Evolutionary conservation across 2,113 vertebrate species (phyloP).

Genomic region (Pseudorectes ferrugineus): DNA sequence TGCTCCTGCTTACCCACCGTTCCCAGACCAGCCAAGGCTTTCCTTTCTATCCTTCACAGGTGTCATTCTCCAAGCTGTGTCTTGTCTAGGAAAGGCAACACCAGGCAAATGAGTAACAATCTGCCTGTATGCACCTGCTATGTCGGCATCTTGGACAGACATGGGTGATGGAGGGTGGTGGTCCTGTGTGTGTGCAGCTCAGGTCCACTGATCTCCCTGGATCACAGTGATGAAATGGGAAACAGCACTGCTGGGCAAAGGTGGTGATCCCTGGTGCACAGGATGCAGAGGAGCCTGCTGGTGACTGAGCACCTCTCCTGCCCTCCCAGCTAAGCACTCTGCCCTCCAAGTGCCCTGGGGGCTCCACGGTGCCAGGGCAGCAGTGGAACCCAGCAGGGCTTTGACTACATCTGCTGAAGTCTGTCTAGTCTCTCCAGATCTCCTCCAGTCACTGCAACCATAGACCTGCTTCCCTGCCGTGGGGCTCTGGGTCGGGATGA

Average conservation of each 20-base stretch:
- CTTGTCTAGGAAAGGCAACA: background rate
- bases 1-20: background rate
- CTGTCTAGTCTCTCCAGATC: background rate
- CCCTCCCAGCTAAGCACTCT: background rate
- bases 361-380: background rate
- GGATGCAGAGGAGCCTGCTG: fast-evolving
- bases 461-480: fast-evolving
- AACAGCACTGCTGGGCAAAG: background rate
- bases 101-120: background rate
- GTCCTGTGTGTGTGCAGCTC: background rate
- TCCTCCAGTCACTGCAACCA: background rate
- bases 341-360: too few species aligned
- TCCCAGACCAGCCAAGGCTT: background rate
- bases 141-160: background rate
- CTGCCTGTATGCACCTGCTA: background rate
- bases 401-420: fast-evolving
- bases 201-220: background rate
- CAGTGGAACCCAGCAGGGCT: background rate
- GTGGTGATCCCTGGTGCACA: fast-evolving
- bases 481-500: background rate
- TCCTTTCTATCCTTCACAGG: background rate
- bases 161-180: background rate
- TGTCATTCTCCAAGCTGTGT: background rate
- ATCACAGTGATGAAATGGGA: background rate
- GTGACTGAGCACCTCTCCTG: fast-evolving